Base-by-base conservation (phyloP, 2,113 vertebrate genomes). In the Chinchilla lanigera region DNA sequence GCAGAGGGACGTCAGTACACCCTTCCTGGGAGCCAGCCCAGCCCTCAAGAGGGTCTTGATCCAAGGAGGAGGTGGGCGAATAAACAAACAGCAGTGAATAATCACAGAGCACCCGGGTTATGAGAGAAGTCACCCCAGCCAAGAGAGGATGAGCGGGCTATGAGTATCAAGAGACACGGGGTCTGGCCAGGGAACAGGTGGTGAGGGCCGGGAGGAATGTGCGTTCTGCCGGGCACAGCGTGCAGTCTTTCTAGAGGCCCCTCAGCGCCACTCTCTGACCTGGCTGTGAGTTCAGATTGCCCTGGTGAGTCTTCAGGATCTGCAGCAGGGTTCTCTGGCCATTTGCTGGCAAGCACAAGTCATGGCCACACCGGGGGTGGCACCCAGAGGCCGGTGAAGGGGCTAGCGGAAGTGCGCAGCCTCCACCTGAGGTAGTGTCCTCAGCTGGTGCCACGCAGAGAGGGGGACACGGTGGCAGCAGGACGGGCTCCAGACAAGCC, bases 191-290 rank as follows among this genome's bases (percentile, higher is more conserved):
- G 58, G 58, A 82, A 14, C 38, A n/a, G 65, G 5, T 7, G 17
- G 8, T 0, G 7, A 65, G n/a, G 11, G 4, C 75, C 0, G 0
- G 13, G 69, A 47, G 24, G 9, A 12, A 17, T 0, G 10, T 10
- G 0, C 0, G 0, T 28, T 10, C 9, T 8, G 47, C 47, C 22
- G 33, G 81, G 41, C 3, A 8, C 2, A 38, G 41, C 2, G 2
- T 38, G n/a, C 10, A 1, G 11, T 38, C 65, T 61, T 0, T 3
- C 19, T 54, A 14, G n/a, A 73, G 82, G 19, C 73, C 13, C 5
- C n/a, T 58, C 0, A 0, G 5, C 11, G 0, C 71, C 11, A 12
- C 14, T 19, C 41, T 61, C n/a, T 14, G 17, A 20, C 3, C 16
- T 7, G 30, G 78, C 28, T 50, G 6, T 9, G 73, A 58, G 38